A percentile compares a stretch with the other conserved stretches of the same genome.
Conservation (phyloP, 2,797 vertebrate genomes). For the Sciurus vulgaris region DNA sequence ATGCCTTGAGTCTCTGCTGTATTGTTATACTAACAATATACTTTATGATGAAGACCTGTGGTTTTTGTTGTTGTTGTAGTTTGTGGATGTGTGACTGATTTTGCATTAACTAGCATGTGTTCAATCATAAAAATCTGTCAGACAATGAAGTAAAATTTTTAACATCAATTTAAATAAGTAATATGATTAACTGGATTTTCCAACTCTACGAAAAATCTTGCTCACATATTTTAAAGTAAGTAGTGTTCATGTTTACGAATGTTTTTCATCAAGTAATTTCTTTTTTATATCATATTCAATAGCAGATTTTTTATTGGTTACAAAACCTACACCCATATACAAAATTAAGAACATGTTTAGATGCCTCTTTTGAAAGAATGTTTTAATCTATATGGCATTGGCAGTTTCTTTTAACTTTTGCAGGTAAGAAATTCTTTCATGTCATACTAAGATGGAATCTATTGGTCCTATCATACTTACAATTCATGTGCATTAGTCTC, state of each 20-base stretch:
- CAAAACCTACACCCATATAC: too few relatives aligned
- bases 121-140: slow-evolving; percentile 70
- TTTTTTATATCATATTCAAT: neutral
- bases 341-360: too few relatives aligned
- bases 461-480: slow-evolving; percentile 2
- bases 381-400: neutral
- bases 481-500: slow-evolving; percentile 30
- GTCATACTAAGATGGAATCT: neutral
- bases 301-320: too few relatives aligned
- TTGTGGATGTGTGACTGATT: too few relatives aligned
- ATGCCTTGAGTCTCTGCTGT: neutral
- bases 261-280: slow-evolving; percentile 38
- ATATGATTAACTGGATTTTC: slow-evolving; percentile 62
- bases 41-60: neutral
- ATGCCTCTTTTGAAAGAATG: too few relatives aligned
- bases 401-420: slow-evolving; percentile 37
- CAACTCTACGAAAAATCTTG: slow-evolving; percentile 49
- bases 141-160: slow-evolving; percentile 61
- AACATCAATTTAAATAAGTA: slow-evolving; percentile 65
- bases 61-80: too few relatives aligned
- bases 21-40: neutral
- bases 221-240: slow-evolving; percentile 65
- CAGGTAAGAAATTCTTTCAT: slow-evolving; percentile 19
- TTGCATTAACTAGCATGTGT: slow-evolving; percentile 50
- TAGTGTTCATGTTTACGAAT: slow-evolving; percentile 41